Conservation (phyloP, 1,140 invertebrate genomes). For the Papilio polyxenes region DNA sequence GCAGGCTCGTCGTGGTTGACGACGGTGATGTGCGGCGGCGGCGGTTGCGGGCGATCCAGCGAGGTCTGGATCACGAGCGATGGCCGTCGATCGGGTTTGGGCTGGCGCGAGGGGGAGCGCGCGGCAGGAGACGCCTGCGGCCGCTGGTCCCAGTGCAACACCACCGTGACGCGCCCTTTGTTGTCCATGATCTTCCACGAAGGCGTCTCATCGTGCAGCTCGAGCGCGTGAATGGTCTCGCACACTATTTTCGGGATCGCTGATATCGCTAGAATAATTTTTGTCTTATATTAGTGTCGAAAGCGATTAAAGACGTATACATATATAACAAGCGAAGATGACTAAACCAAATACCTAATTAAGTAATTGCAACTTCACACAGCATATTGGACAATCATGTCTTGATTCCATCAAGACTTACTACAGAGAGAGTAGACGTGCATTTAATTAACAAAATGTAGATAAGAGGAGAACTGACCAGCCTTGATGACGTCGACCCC, state of each 20-base stretch:
- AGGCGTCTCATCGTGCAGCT: slow-evolving; percentile 95
- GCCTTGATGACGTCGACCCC: slow-evolving; percentile 95
- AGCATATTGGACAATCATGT: not conserved
- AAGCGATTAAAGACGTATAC: not conserved
- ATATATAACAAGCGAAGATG: not conserved
- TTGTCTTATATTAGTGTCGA: not conserved
- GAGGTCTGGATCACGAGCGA: slow-evolving; percentile 89
- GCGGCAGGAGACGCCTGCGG: slow-evolving; percentile 82
- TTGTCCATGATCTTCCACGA: slow-evolving; percentile 99
- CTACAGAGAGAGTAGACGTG: not conserved
- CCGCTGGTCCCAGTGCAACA: slow-evolving; percentile 95
- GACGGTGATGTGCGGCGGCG: slow-evolving; percentile 91
- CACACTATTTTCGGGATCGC: slow-evolving; percentile 97
- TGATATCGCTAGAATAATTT: slow-evolving; percentile 90
- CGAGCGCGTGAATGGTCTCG: slow-evolving; percentile 96
- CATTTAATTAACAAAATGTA: not conserved
- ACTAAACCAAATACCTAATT: not conserved
- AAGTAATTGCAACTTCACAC: not conserved
- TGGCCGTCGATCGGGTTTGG: slow-evolving; percentile 82
- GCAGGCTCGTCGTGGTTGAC: slow-evolving; percentile 91
- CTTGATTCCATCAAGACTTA: not conserved
- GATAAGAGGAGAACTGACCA: slow-evolving; percentile 82
- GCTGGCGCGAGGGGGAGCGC: slow-evolving; percentile 83
- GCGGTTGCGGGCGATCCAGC: slow-evolving; percentile 84
- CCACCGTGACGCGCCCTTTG: slow-evolving; percentile 95